phyloP scores from a whole-genome alignment of 2,888 invertebrate genomes.

The Hydropsyche betteni region DNA sequence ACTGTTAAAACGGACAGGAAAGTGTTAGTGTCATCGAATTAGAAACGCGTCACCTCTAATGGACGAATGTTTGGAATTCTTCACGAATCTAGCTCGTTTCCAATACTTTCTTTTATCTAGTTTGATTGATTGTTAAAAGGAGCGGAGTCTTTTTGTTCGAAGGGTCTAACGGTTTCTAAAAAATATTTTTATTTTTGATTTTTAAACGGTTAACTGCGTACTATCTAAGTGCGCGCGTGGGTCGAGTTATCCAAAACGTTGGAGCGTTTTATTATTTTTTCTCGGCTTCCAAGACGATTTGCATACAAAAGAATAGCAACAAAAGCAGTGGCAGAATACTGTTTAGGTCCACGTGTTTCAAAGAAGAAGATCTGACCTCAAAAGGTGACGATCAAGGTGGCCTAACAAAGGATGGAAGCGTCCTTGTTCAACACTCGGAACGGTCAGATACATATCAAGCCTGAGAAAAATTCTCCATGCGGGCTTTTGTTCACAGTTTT shows the following conservation, averaged over 20 bases:
- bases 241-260: neutral
- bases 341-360: constrained; percentile 7
- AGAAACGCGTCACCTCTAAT: constrained; percentile 11
- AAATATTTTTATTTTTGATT: neutral
- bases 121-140: constrained; percentile 17
- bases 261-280: neutral
- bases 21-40: constrained; percentile 14
- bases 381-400: constrained; percentile 24
- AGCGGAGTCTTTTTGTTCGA: neutral
- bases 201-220: neutral
- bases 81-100: too few species aligned
- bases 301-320: constrained; percentile 27
- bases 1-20: neutral
- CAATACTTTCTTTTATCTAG: neutral
- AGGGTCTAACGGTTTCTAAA: constrained; percentile 13
- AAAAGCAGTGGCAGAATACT: neutral
- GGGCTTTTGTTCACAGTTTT: constrained; percentile 1
- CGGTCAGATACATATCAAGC: constrained; percentile 17
- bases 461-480: constrained; percentile 11
- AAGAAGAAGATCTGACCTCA: constrained; percentile 20
- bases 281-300: neutral
- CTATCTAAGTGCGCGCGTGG: constrained; percentile 5
- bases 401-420: constrained; percentile 19
- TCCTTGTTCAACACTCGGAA: constrained; percentile 29
- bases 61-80: constrained; percentile 23